These are phyloP conservation scores for Nephrocerus scutellatus DNA, from an alignment of 2,888 invertebrate species.

Conservation along the genomic window DNA sequence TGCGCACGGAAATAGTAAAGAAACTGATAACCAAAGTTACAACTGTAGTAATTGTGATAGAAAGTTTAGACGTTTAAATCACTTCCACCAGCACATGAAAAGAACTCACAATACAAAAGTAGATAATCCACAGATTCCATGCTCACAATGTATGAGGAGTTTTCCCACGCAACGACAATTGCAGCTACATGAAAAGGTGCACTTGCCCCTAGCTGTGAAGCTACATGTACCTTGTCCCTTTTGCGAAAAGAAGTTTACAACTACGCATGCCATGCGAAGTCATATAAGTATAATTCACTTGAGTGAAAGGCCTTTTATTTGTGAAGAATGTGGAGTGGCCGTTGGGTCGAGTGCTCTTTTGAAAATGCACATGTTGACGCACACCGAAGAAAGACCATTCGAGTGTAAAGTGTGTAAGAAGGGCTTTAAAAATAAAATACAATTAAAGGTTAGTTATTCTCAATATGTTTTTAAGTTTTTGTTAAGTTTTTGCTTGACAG, in stretches of 20 bases:
- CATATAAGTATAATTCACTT: constrained; percentile 40
- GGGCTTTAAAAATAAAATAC: constrained; percentile 41
- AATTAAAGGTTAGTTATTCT: constrained; percentile 26
- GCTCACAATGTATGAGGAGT: constrained; percentile 20
- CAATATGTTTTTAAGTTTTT: background rate
- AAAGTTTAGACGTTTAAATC: too few species aligned
- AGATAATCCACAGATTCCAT: constrained; percentile 17
- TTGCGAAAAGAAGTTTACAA: constrained; percentile 32
- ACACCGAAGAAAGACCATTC: constrained; percentile 49
- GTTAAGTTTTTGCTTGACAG: too few species aligned
- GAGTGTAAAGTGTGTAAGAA: constrained; percentile 48
- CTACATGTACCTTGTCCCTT: constrained; percentile 29
- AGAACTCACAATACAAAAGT: constrained; percentile 8
- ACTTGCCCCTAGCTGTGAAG: constrained; percentile 29
- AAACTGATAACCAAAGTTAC: too few species aligned
- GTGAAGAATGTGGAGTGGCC: constrained; percentile 49
- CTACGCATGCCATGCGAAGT: constrained; percentile 27
- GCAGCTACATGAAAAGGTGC: constrained; percentile 24
- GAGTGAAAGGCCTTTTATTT: constrained; percentile 48
- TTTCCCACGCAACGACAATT: constrained; percentile 23
- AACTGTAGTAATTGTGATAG: too few species aligned
- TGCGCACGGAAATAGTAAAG: too few species aligned
- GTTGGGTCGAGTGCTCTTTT: constrained; percentile 49
- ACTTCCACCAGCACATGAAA: too few species aligned
- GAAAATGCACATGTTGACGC: constrained; percentile 49